Percentiles rank a stretch among this genome's conserved stretches.
phyloP scores from a whole-genome alignment of 2,113 vertebrate genomes.

The Chloropsis cyanopogon region DNA sequence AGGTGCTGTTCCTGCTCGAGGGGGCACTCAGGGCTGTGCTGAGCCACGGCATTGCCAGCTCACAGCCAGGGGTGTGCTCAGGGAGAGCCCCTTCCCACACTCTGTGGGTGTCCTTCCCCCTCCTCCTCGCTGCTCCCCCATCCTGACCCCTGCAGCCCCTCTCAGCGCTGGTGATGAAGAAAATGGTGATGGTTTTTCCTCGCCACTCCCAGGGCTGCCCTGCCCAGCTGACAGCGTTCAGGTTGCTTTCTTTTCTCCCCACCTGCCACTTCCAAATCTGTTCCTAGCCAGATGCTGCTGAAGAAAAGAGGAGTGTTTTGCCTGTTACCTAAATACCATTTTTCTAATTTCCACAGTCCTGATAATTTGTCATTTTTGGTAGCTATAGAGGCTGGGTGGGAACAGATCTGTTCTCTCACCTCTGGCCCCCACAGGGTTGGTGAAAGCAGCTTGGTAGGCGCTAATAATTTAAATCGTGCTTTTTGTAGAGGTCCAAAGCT shows the following conservation, averaged over 20 bases:
- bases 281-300: neutral
- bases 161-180: neutral
- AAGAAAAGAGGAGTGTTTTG: neutral
- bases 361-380: slow-evolving; percentile 29
- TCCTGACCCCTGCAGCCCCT: neutral
- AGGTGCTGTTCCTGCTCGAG: neutral
- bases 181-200: neutral
- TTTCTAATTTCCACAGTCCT: slow-evolving; percentile 28
- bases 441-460: slow-evolving; percentile 24
- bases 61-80: neutral
- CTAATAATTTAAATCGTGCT: neutral
- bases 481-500: slow-evolving; percentile 27
- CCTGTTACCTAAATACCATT: slow-evolving; percentile 4
- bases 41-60: neutral
- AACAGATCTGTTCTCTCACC: slow-evolving; percentile 20
- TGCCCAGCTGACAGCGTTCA: neutral
- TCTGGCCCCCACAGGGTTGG: neutral
- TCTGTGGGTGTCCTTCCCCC: neutral
- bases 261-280: neutral
- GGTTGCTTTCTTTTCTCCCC: neutral
- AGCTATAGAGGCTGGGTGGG: neutral
- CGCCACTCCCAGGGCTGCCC: rapidly evolving
- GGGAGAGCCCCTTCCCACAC: neutral
- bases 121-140: neutral
- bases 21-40: neutral